phyloP scores from a whole-genome alignment of 1,140 invertebrate genomes.

The Monochamus saltuarius region DNA sequence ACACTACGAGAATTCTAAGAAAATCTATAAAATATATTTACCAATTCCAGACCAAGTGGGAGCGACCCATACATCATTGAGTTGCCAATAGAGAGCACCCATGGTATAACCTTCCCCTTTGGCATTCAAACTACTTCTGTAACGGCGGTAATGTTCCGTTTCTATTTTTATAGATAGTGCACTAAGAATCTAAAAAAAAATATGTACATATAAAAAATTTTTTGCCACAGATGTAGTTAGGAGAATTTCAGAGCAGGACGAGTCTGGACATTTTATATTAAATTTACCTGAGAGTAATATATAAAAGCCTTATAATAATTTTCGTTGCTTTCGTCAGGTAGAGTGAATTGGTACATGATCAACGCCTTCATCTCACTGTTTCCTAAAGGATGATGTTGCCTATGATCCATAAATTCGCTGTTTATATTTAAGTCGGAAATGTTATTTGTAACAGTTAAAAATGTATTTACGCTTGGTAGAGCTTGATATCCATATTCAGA shows the following conservation, averaged over 20 bases:
- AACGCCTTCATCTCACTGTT: slow-evolving; percentile 61
- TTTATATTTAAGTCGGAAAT: slow-evolving; percentile 60
- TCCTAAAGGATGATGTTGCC: slow-evolving; percentile 82
- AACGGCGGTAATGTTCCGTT: slow-evolving; percentile 82
- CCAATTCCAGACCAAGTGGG: slow-evolving; percentile 91
- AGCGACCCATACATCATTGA: slow-evolving; percentile 98
- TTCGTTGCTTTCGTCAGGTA: slow-evolving; percentile 56
- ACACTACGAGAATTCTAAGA: no score
- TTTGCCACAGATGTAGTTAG: no score
- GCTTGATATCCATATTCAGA: slow-evolving; percentile 97
- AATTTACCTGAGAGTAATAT: slow-evolving; percentile 71
- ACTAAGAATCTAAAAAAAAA: slow-evolving; percentile 1
- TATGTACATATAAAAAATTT: no score
- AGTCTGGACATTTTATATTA: not conserved
- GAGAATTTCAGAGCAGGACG: no score
- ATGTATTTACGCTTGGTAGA: slow-evolving; percentile 69
- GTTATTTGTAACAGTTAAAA: slow-evolving; percentile 58
- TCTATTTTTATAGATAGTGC: slow-evolving; percentile 84
- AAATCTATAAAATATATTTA: slow-evolving; percentile 18
- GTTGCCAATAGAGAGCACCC: slow-evolving; percentile 98
- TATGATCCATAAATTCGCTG: slow-evolving; percentile 67
- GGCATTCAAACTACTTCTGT: slow-evolving; percentile 54
- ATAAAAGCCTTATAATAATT: slow-evolving; percentile 60
- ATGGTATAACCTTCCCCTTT: slow-evolving; percentile 78
- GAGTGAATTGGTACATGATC: slow-evolving; percentile 61